Conservation (phyloP, 2,888 invertebrate species). For the Allolobophora icterica region DNA sequence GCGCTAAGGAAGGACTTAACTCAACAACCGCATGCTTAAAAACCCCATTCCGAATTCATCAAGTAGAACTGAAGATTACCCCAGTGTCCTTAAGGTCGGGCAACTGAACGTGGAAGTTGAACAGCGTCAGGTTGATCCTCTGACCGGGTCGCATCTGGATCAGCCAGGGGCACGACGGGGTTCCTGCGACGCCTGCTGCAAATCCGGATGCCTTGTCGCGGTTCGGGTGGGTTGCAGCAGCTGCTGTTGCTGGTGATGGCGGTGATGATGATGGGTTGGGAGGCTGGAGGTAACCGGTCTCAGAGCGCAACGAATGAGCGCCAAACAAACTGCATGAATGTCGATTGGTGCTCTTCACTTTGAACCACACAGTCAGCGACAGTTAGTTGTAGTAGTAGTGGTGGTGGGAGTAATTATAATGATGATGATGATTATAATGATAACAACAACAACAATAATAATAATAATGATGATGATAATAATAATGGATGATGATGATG, state of each 20-base stretch:
- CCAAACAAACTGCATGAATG: conserved; percentile 1
- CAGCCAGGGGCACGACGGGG: conserved; percentile 41
- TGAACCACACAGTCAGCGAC: neutral
- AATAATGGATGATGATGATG: no score
- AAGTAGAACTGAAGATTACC: neutral
- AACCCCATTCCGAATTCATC: neutral
- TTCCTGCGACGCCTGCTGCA: conserved; percentile 25
- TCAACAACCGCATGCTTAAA: no score
- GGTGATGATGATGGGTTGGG: neutral
- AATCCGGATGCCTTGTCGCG: neutral
- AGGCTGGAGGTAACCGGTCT: conserved; percentile 25
- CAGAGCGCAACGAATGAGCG: neutral
- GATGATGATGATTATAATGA: neutral
- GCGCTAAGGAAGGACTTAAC: no score
- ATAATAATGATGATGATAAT: neutral
- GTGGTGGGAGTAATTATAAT: no score
- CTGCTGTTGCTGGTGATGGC: neutral
- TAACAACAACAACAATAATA: neutral
- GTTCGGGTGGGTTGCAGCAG: neutral
- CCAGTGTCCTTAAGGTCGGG: neutral
- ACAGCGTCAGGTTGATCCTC: conserved; percentile 44
- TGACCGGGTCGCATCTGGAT: conserved; percentile 39
- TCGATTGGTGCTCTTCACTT: conserved; percentile 19
- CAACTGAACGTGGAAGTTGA: conserved; percentile 35
- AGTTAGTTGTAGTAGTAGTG: neutral